Evolutionary conservation across 2,888 invertebrate genomes (phyloP).

Genomic region (Abscondita cerata): DNA sequence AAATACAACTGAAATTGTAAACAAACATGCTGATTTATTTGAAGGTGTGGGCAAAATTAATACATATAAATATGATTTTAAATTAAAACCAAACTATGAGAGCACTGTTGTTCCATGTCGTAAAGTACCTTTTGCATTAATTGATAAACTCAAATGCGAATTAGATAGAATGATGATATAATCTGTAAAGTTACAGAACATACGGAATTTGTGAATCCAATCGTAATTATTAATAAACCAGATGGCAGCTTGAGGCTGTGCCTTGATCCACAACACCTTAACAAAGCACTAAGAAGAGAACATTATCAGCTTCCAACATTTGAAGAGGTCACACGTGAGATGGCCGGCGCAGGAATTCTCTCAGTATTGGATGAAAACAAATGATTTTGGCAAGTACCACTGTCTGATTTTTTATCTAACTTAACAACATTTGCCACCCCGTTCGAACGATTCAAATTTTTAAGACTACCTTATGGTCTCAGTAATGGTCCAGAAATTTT

Average conservation of each 20-base stretch:
- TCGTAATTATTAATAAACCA: too few relatives aligned
- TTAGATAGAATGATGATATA: neutral
- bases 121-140: neutral
- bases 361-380: too few relatives aligned
- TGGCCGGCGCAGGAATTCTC: neutral
- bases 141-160: neutral
- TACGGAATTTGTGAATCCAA: neutral
- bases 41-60: neutral
- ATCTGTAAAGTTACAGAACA: neutral
- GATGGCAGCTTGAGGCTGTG: neutral
- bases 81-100: neutral
- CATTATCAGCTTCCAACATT: neutral
- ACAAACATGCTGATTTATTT: neutral
- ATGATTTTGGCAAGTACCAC: constrained; percentile 5
- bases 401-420: neutral
- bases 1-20: neutral
- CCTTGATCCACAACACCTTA: neutral
- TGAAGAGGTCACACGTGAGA: neutral
- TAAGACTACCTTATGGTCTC: constrained; percentile 2
- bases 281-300: neutral
- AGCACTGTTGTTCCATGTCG: neutral
- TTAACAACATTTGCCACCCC: neutral
- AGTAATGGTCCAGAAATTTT: neutral
- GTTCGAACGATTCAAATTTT: too few relatives aligned
- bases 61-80: neutral